Evolutionary conservation across 2,888 invertebrate genomes (phyloP).

Genomic region (Rhingia campestris): DNA sequence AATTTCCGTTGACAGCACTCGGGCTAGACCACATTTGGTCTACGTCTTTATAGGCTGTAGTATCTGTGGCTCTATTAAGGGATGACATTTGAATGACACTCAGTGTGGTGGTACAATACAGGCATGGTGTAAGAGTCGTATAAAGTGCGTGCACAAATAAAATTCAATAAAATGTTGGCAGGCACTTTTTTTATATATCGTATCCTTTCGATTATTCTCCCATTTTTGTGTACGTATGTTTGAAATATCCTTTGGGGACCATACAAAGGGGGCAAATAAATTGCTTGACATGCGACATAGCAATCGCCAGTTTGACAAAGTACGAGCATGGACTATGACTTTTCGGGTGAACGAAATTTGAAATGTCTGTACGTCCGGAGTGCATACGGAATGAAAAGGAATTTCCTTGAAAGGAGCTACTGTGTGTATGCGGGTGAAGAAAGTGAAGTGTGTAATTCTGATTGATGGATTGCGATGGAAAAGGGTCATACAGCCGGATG

Average conservation of each 20-base stretch:
- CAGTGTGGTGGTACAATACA: background rate
- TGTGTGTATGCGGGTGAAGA: constrained; percentile 7
- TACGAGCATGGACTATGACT: constrained; percentile 26
- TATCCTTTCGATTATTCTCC: background rate
- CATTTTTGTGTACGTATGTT: constrained; percentile 2
- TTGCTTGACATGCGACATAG: constrained; percentile 60
- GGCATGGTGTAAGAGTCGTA: background rate
- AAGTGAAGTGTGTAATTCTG: constrained; percentile 55
- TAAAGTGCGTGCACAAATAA: constrained; percentile 47
- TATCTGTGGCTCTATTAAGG: constrained; percentile 13
- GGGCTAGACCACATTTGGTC: constrained; percentile 1
- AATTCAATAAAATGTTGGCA: constrained; percentile 52
- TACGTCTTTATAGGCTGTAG: background rate
- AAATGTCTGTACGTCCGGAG: constrained; percentile 17
- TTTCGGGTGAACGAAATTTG: constrained; percentile 21
- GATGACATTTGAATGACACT: constrained; percentile 44
- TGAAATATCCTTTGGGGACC: constrained; percentile 34
- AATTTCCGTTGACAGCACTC: constrained; percentile 40
- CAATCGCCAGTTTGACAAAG: constrained; percentile 48
- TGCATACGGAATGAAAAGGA: constrained; percentile 2
- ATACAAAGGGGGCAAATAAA: constrained; percentile 35
- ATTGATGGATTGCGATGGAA: constrained; percentile 53
- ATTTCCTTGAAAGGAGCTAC: constrained; percentile 3
- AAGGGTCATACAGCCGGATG: constrained; percentile 37
- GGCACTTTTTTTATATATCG: constrained; percentile 9